These are phyloP conservation scores for Oligia latruncula DNA, from an alignment of 2,888 invertebrate genomes.

Conservation along the genomic window DNA sequence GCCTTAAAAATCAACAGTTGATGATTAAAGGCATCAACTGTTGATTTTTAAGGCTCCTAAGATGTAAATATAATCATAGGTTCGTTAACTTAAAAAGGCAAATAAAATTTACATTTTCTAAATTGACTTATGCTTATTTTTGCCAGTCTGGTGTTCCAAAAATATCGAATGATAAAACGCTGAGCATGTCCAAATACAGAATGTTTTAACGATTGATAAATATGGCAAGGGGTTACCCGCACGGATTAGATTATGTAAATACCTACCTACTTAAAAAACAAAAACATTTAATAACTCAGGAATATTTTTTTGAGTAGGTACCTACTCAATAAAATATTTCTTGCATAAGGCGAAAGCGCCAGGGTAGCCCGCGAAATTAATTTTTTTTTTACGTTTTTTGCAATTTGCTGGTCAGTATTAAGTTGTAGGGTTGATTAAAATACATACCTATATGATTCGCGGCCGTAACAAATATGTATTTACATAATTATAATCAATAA, in stretches of 20 bases:
- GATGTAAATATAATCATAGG: neutral
- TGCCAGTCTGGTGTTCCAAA: constrained; percentile 8
- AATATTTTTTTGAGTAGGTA: neutral
- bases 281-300: constrained; percentile 6
- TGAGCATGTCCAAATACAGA: neutral
- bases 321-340: no score
- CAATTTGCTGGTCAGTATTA: no score
- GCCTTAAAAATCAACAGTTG: neutral
- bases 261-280: constrained; percentile 10
- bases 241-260: constrained; percentile 28
- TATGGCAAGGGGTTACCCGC: constrained; percentile 23
- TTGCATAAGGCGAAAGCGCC: no score
- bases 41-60: no score
- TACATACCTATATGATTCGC: no score
- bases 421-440: no score
- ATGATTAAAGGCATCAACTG: neutral
- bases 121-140: neutral
- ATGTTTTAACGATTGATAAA: constrained; percentile 7
- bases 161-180: neutral
- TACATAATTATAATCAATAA: no score
- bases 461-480: no score
- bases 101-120: neutral
- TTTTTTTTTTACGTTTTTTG: no score
- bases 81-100: neutral
- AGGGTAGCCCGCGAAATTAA: no score